Conservation (phyloP, 2,888 invertebrate species). For the Tipula unca region DNA sequence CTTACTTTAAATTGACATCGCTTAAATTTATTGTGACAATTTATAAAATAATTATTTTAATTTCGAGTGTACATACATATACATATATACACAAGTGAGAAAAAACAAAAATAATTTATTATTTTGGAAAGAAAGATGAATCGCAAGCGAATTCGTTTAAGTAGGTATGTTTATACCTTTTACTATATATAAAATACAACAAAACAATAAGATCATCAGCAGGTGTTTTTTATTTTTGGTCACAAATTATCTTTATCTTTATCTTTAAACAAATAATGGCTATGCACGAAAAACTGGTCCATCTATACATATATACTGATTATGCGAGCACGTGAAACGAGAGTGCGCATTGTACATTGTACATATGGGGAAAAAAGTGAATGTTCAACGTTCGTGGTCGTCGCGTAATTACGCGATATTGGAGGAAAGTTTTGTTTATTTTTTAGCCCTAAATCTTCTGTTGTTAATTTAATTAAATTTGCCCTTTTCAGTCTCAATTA, state of each 20-base stretch:
- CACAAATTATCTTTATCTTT: neutral
- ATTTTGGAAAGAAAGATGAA: neutral
- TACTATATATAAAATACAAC: neutral
- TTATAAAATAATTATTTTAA: neutral
- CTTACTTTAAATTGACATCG: neutral
- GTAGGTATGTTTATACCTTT: neutral
- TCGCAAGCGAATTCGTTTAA: neutral
- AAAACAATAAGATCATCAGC: neutral
- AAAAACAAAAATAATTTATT: neutral
- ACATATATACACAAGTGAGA: neutral
- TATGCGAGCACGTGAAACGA: neutral
- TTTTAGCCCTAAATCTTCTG: neutral
- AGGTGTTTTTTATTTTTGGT: neutral
- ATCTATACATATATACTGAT: too few relatives aligned
- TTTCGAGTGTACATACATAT: neutral
- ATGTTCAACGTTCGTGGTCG: neutral
- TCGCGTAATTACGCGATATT: neutral
- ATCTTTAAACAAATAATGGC: neutral
- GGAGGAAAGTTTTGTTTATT: neutral
- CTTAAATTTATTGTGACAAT: neutral
- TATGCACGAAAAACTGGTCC: neutral
- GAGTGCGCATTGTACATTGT: neutral
- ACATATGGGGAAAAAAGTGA: neutral
- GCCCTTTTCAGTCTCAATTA: neutral
- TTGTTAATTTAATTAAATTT: neutral